phyloP scores from a whole-genome alignment of 2,113 vertebrate species.

The Oryzias javanicus region DNA sequence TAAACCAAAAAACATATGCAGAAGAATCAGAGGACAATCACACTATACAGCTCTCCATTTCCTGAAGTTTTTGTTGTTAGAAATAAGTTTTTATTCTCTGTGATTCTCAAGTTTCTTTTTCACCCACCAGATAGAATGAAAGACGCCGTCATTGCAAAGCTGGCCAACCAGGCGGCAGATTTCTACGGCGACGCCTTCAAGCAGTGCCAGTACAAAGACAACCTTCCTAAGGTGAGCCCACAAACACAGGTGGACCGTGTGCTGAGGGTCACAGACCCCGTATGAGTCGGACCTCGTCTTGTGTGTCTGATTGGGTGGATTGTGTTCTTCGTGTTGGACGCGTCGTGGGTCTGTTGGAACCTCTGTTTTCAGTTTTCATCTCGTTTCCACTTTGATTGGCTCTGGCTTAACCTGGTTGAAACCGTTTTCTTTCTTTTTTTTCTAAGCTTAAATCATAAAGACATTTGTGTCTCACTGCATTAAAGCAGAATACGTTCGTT shows the following conservation, averaged over 20 bases:
- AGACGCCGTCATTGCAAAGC: conserved; percentile 92
- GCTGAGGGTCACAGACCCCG: conserved; percentile 8
- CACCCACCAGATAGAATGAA: conserved; percentile 91
- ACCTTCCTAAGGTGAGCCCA: conserved; percentile 91
- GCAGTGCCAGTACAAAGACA: conserved; percentile 98
- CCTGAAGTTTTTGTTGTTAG: conserved; percentile 1
- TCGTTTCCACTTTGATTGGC: conserved; percentile 43
- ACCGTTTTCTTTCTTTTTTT: conserved; percentile 30
- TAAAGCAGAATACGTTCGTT: no score
- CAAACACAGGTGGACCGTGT: neutral
- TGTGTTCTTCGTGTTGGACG: conserved; percentile 13
- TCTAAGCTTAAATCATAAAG: conserved; percentile 10
- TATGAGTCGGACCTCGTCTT: conserved; percentile 3
- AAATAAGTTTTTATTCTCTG: conserved; percentile 7
- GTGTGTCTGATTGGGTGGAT: conserved; percentile 27
- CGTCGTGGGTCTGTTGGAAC: conserved; percentile 37
- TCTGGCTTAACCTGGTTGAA: conserved; percentile 26
- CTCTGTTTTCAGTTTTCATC: conserved; percentile 51
- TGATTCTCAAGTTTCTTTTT: conserved; percentile 10
- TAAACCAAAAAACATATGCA: no score
- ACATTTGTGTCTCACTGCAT: neutral
- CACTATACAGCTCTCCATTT: no score
- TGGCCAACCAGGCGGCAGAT: conserved; percentile 97
- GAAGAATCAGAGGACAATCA: no score
- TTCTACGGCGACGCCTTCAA: conserved; percentile 97